These are phyloP conservation scores for Chironomus tentans DNA, from an alignment of 2,888 invertebrate genomes.

Conservation along the genomic window DNA sequence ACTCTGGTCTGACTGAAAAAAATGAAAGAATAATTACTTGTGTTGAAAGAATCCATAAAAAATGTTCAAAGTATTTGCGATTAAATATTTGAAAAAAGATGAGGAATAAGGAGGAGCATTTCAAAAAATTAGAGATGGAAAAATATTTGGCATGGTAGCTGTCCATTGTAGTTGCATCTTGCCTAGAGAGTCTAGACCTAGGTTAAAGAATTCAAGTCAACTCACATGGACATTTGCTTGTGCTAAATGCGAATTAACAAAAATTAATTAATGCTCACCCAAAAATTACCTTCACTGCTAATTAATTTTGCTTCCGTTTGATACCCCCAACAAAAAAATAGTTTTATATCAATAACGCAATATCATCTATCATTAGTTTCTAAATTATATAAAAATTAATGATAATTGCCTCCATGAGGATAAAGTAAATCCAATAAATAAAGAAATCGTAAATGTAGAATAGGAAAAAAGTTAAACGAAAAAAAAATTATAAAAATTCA, in stretches of 20 bases:
- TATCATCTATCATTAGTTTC: not conserved
- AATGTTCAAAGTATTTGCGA: not conserved
- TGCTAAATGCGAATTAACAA: not conserved
- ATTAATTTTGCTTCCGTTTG: not conserved
- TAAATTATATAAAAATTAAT: not conserved
- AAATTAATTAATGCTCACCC: not conserved
- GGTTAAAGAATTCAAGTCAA: not conserved
- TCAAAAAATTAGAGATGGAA: not conserved
- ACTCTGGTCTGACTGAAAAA: not conserved
- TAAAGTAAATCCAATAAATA: not conserved
- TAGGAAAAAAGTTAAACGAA: not conserved
- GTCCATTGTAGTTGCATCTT: constrained; percentile 13
- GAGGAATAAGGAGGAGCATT: too few species aligned
- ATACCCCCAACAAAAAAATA: not conserved
- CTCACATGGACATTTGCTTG: not conserved
- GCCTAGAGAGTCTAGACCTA: constrained; percentile 23
- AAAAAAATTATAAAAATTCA: constrained; percentile 14
- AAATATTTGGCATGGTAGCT: not conserved
- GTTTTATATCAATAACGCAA: not conserved
- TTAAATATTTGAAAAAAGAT: too few species aligned
- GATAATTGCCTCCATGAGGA: not conserved
- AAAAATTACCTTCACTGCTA: not conserved
- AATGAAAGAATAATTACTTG: constrained; percentile 5
- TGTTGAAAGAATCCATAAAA: constrained; percentile 25
- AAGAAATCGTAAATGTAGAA: not conserved